These are phyloP conservation scores for Anomalospiza imberbis DNA, from an alignment of 2,797 vertebrate species.

Conservation along the genomic window DNA sequence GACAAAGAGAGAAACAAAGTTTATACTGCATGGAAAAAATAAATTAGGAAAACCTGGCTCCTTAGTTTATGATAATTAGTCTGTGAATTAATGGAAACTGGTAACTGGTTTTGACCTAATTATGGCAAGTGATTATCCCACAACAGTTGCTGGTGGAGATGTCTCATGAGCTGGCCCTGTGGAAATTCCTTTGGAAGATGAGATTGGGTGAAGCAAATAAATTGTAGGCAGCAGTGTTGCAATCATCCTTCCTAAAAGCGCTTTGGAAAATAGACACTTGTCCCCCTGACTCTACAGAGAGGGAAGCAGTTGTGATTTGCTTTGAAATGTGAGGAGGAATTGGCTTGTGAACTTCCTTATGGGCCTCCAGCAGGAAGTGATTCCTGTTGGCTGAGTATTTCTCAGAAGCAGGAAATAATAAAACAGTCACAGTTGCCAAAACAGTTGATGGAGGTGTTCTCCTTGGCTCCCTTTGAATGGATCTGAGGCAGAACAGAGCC, in stretches of 20 bases:
- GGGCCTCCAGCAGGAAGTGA: constrained; percentile 41
- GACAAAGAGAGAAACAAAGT: neutral
- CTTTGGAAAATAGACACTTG: neutral
- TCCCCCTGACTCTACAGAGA: neutral
- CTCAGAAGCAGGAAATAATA: constrained; percentile 36
- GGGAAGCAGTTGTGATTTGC: neutral
- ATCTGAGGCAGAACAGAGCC: neutral
- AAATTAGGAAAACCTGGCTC: neutral
- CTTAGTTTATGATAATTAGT: neutral
- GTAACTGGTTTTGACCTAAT: neutral
- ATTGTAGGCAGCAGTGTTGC: neutral
- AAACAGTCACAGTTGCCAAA: neutral
- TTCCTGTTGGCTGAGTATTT: neutral
- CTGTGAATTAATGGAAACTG: neutral
- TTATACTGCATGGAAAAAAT: neutral
- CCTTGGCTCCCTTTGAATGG: neutral
- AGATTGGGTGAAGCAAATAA: neutral
- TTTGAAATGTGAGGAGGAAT: constrained; percentile 20
- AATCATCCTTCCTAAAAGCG: neutral
- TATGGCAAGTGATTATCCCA: neutral
- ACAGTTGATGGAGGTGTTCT: neutral
- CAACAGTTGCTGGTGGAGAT: neutral
- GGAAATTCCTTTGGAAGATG: neutral
- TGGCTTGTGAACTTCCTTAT: neutral
- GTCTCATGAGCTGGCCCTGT: neutral